Base-by-base conservation (phyloP, 2,113 vertebrate genomes). In the Nestor notabilis region DNA sequence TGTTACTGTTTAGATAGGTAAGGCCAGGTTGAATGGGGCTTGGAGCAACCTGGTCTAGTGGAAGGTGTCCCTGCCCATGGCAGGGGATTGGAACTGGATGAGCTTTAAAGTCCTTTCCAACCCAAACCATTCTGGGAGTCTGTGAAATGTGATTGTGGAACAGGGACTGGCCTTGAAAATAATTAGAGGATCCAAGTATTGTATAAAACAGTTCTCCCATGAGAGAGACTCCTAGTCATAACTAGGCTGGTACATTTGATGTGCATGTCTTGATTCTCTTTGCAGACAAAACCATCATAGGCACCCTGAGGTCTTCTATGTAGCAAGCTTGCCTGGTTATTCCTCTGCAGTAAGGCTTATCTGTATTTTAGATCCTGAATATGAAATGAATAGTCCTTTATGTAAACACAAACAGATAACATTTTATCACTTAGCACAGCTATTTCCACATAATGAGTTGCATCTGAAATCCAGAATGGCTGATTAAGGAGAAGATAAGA, bases 381-480 rank as follows among this genome's bases (percentile, higher is more conserved):
- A 72, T 76, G 63, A 83, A 95, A 93, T 93, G 58, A 91, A 11
- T 46, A 70, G 52, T 66, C 58, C 69, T 87, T 78, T 70, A 89
- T 95, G 91, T 75, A 95, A 96, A 89, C 83, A 94, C 72, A 93
- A 93, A 89, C 14, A 89, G 96, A 89, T 91, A 82, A 53, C 37
- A 29, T 24, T 83, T 27, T 90, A 78, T 91, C 83, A 13, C 12
- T 7, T 0, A 1, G 12, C 44, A 25, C 68, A 94, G 49, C 63
- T 78, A 35, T 88, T 93, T 78, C 66, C 43, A 11, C 60, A 37
- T 63, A 81, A 78, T 0, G 10, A 81, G 68, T 43, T 85, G 46
- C 53, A 60, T 91, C 84, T 74, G 44, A 86, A 93, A 88, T 77
- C 49, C 50, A 41, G 46, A 90, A 41, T 4, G 14, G 6, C 66